A percentile compares a stretch with the other conserved stretches of the same genome.
These are phyloP conservation scores for rabbit (Oryctolagus cuniculus) DNA, from an alignment of 2,113 vertebrate species.

Conservation along the genomic window DNA sequence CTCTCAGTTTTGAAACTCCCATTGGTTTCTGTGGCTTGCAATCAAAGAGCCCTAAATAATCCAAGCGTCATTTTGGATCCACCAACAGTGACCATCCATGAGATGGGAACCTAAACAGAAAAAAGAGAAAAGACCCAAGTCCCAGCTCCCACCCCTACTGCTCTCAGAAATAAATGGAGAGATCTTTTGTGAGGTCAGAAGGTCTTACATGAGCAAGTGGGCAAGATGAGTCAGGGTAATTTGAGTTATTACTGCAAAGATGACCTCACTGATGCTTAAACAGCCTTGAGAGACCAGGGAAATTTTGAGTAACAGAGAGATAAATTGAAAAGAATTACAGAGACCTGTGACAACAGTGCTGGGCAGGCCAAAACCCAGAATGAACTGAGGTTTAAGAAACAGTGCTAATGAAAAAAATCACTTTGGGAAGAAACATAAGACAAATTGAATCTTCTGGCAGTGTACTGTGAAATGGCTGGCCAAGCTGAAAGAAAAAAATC, in stretches of 20 bases:
- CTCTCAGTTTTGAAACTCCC: not conserved
- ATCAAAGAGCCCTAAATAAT: not conserved
- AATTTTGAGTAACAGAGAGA: conserved; percentile 24
- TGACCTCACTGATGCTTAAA: conserved; percentile 45
- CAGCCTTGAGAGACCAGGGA: not conserved
- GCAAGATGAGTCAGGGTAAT: conserved; percentile 34
- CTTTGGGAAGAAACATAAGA: conserved; percentile 47
- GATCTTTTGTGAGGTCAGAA: not conserved
- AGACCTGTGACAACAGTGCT: not conserved
- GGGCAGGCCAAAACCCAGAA: not conserved
- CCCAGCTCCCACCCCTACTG: not conserved
- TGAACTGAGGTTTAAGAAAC: not conserved
- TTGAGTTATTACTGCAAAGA: not conserved
- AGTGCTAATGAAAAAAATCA: not conserved
- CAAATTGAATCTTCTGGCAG: conserved; percentile 45
- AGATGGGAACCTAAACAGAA: not conserved
- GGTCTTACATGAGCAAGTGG: not conserved
- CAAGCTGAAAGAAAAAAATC: not conserved
- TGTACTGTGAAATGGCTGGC: conserved; percentile 28
- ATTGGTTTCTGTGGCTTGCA: conserved; percentile 5
- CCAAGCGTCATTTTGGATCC: not conserved
- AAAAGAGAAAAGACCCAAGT: not conserved
- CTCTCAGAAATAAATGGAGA: not conserved
- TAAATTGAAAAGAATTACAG: conserved; percentile 31
- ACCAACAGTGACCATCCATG: not conserved